phyloP scores from a whole-genome alignment of 2,888 invertebrate genomes.

The Ormia ochracea region DNA sequence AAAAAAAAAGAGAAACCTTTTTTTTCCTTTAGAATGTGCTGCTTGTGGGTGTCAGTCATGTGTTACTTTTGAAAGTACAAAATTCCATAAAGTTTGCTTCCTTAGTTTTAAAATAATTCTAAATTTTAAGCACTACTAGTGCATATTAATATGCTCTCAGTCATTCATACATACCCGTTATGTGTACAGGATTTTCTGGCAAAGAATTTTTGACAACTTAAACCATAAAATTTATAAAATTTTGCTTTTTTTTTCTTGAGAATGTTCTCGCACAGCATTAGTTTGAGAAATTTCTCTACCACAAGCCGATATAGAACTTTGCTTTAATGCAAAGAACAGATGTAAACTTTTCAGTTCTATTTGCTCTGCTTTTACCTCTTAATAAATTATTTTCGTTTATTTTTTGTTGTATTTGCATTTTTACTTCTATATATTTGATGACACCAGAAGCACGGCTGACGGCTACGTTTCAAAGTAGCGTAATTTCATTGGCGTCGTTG shows the following conservation, averaged over 20 bases:
- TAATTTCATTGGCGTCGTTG: no score
- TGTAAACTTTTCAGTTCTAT: no score
- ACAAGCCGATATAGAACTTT: no score
- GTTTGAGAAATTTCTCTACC: no score
- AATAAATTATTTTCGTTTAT: no score
- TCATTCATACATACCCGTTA: background rate
- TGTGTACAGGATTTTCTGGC: background rate
- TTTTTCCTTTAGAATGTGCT: background rate
- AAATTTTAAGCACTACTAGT: slow-evolving; percentile 9
- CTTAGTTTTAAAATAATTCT: slow-evolving; percentile 32
- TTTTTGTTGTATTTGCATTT: no score
- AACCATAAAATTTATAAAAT: background rate
- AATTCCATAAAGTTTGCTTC: slow-evolving; percentile 3
- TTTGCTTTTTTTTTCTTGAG: background rate
- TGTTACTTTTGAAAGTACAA: background rate
- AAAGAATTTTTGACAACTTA: slow-evolving; percentile 13
- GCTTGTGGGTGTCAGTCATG: slow-evolving; percentile 1
- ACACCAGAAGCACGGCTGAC: no score
- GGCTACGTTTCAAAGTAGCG: no score
- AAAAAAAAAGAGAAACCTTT: background rate
- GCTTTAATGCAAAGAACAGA: no score
- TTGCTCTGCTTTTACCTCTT: no score
- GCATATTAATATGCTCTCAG: background rate
- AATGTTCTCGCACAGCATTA: no score
- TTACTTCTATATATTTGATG: no score